Conservation (phyloP, 2,797 vertebrate species). For the Poeciliopsis infans region DNA sequence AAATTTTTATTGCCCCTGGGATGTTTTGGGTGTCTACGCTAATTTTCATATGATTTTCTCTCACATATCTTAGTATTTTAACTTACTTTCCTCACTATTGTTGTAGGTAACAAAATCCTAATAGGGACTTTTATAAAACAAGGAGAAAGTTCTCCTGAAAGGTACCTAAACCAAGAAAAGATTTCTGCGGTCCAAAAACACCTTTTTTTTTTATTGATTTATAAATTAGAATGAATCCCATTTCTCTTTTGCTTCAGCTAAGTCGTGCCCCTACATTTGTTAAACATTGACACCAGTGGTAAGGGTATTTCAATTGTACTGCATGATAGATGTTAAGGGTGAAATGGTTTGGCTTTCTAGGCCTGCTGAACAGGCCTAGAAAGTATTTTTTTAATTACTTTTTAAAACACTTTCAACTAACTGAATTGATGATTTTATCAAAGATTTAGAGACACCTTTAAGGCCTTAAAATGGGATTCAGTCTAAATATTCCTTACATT, state of each 20-base stretch:
- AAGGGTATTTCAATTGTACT: background rate
- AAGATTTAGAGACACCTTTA: background rate
- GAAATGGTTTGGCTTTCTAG: background rate
- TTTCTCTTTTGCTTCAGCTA: background rate
- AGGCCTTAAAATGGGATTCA: conserved; percentile 1
- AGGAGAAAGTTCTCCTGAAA: background rate
- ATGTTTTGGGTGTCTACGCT: background rate
- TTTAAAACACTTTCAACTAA: background rate
- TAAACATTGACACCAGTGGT: background rate
- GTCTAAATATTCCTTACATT: background rate
- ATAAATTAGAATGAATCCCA: conserved; percentile 10
- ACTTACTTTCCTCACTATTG: background rate
- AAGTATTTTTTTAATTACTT: background rate
- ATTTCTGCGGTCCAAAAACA: conserved; percentile 11
- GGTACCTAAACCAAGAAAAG: background rate
- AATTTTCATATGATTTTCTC: background rate
- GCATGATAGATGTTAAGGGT: background rate
- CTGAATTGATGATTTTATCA: background rate
- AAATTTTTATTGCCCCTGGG: background rate
- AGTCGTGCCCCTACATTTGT: background rate
- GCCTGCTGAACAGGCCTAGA: background rate
- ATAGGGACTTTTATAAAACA: background rate
- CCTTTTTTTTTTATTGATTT: conserved; percentile 1
- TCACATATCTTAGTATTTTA: background rate
- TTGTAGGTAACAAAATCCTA: background rate